Base-by-base conservation (phyloP, 2,888 invertebrate genomes). In the Archips crataeganus region DNA sequence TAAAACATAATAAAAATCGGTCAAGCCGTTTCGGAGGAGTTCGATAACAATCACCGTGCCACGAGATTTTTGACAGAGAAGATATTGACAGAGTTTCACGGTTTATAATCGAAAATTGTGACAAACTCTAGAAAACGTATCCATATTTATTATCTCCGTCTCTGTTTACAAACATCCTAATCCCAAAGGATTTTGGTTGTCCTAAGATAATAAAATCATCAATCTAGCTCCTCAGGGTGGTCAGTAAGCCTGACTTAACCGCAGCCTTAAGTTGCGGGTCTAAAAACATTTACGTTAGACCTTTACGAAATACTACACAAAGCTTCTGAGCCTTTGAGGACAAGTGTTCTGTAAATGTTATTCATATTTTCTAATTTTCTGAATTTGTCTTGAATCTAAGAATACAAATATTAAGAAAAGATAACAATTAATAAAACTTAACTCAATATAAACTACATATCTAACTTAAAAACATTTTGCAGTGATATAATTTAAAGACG, bases 181-280 rank as follows among this genome's bases (percentile, higher is more conserved):
- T 57, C 63, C 47, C 5, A n/a, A 15, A 47, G 36, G 32, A 57
- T 57, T 57, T 36, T 36, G 65, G 51, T 45, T 4, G 69, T 64
- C 69, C 70, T 69, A 70, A 74, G 74, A 69, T 75, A 80, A 82
- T 83, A 81, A 80, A 76, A 79, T 75, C 79, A 83, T 83, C 78
- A 78, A 79, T 83, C 81, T 82, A 74, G 79, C 75, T 79, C 76
- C 62, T 54, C 70, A 36, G 34, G 67, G 75, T 68, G 70, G 73
- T 74, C 71, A 77, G 79, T 73, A 69, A 70, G 65, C 74, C 70
- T 64, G 45, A 13, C 42, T 66, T 60, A 66, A 34, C 39, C 51
- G 36, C 6, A 32, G 47, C 64, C 57, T 70, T 61, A 66, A 65
- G 13, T 36, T 34, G 59, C 39, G 64, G 65, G 74, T 66, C 66